Percentiles rank a stretch among this genome's conserved stretches.
Evolutionary conservation across 2,888 invertebrate genomes (phyloP).

Genomic region (Oscheius sp.): DNA sequence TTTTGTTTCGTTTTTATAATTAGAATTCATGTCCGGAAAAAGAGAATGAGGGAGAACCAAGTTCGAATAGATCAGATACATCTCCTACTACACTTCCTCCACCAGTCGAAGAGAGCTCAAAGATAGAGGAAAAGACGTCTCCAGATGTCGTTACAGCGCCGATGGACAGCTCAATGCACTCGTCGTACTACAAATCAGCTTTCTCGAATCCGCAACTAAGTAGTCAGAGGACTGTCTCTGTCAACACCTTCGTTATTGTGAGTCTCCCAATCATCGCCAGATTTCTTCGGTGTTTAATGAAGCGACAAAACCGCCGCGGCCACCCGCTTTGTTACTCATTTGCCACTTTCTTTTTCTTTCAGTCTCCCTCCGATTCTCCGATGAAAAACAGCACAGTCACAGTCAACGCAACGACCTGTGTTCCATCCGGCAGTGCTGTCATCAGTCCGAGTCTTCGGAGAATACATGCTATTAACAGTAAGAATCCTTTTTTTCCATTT

Average conservation of each 20-base stretch:
- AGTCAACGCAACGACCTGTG: slow-evolving; percentile 31
- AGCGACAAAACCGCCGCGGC: not conserved
- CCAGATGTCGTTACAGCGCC: not conserved
- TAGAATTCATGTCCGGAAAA: not conserved
- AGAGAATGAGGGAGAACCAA: slow-evolving; percentile 15
- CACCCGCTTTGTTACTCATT: not conserved
- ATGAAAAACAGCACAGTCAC: slow-evolving; percentile 33
- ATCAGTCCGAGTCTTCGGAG: slow-evolving; percentile 28
- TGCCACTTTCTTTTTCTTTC: not conserved
- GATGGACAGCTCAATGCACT: slow-evolving; percentile 32
- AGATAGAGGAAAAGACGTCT: not conserved
- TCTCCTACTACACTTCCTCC: not conserved
- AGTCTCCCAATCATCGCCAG: not conserved
- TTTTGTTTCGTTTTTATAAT: slow-evolving; percentile 1
- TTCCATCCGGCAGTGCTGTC: slow-evolving; percentile 22
- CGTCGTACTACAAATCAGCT: slow-evolving; percentile 32
- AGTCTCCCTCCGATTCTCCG: slow-evolving; percentile 26
- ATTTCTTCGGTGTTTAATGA: slow-evolving; percentile 9
- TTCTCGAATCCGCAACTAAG: slow-evolving; percentile 31
- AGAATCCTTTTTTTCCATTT: not conserved
- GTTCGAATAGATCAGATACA: not conserved
- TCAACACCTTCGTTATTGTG: slow-evolving; percentile 35
- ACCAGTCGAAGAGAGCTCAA: not conserved
- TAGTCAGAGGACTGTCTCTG: slow-evolving; percentile 14
- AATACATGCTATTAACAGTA: slow-evolving; percentile 19